Conservation (phyloP, 2,888 invertebrate species). For the Caenorhabditis becei region DNA sequence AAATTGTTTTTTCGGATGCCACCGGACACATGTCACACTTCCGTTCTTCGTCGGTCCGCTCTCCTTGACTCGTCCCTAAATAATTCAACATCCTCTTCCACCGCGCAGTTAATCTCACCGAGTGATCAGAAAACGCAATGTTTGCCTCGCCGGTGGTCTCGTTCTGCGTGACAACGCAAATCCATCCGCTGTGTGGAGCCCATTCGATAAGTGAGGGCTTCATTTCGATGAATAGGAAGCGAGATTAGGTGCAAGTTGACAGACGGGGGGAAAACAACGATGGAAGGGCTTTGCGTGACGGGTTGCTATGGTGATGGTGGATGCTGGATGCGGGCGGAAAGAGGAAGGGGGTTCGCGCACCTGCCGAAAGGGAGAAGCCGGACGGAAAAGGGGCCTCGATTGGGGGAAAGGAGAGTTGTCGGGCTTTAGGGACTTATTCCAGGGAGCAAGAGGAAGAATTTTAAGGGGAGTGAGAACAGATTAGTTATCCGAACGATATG, state of each 20-base stretch:
- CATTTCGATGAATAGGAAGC: conserved; percentile 15
- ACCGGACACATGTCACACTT: conserved; percentile 59
- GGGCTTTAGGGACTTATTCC: not conserved
- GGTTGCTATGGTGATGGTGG: conserved; percentile 21
- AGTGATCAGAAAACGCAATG: conserved; percentile 57
- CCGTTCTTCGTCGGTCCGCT: conserved; percentile 26
- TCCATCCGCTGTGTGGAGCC: conserved; percentile 51
- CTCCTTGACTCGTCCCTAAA: conserved; percentile 47
- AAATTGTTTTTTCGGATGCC: conserved; percentile 74
- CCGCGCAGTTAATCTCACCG: conserved; percentile 32
- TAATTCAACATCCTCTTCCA: not conserved
- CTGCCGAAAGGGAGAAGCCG: not conserved
- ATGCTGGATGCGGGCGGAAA: not conserved
- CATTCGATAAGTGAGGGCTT: conserved; percentile 52
- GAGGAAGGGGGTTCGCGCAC: conserved; percentile 6
- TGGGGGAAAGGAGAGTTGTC: not conserved
- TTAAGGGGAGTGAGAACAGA: no score
- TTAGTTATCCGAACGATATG: no score
- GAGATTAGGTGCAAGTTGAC: conserved; percentile 3
- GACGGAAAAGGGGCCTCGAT: not conserved
- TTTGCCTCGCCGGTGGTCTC: conserved; percentile 21
- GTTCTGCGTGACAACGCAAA: conserved; percentile 41
- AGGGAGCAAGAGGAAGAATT: no score
- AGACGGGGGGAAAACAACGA: conserved; percentile 39
- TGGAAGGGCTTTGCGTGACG: no score